A percentile compares a stretch with the other conserved stretches of the same genome.
These are phyloP conservation scores for Manis javanica DNA, from an alignment of 2,797 vertebrate genomes.

Conservation along the genomic window DNA sequence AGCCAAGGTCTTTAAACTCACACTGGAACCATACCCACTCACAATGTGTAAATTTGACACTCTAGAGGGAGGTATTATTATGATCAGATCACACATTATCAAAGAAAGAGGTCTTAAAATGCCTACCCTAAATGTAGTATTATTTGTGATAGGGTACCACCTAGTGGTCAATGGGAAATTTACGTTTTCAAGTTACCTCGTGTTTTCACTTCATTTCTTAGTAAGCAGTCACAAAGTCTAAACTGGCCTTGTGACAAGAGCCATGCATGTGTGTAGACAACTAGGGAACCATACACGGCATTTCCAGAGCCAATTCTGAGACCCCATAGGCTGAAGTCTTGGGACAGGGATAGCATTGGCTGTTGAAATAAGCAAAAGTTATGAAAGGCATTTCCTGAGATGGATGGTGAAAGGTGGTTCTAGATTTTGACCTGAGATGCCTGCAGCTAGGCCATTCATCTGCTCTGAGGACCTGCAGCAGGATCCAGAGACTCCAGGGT, in stretches of 20 bases:
- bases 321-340: not conserved
- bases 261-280: not conserved
- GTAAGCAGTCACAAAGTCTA: not conserved
- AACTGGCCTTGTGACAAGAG: not conserved
- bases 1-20: not conserved
- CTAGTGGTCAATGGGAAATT: constrained; percentile 73
- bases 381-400: not conserved
- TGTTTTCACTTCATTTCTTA: no score
- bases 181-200: not conserved
- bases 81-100: not conserved
- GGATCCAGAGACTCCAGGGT: not conserved
- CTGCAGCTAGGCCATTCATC: not conserved
- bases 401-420: not conserved
- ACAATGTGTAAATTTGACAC: not conserved
- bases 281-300: not conserved
- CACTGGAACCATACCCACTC: not conserved
- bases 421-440: not conserved
- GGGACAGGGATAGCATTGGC: not conserved
- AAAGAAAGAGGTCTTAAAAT: not conserved
- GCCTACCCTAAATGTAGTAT: not conserved
- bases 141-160: constrained; percentile 73
- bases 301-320: not conserved
- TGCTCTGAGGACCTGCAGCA: not conserved
- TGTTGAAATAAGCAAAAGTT: not conserved
- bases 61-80: not conserved